Percentiles rank a stretch among this genome's conserved stretches.
phyloP scores from a whole-genome alignment of 2,888 invertebrate genomes.

The Sinelater perroti region DNA sequence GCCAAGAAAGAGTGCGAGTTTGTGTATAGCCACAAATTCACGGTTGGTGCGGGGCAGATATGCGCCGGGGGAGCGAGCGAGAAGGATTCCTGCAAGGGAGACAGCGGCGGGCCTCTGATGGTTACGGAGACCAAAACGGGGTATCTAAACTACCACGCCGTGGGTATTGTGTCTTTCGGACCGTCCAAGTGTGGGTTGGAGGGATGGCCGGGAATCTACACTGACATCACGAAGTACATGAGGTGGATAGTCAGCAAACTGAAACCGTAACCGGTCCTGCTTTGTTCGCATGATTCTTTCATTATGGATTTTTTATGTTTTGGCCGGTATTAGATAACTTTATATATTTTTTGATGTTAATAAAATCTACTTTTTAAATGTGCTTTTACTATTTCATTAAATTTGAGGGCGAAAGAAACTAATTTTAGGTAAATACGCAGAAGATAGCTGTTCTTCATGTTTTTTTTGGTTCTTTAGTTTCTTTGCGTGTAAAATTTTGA shows the following conservation, averaged over 20 bases:
- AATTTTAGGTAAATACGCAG: too few species aligned
- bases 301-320: too few species aligned
- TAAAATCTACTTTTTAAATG: too few species aligned
- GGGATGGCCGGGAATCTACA: constrained; percentile 70
- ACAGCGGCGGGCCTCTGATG: constrained; percentile 72
- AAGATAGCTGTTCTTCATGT: too few species aligned
- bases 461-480: too few species aligned
- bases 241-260: constrained; percentile 66
- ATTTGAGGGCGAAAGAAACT: too few species aligned
- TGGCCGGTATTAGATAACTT: too few species aligned
- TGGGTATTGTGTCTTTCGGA: constrained; percentile 71
- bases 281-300: too few species aligned
- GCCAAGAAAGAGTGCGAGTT: constrained; percentile 61
- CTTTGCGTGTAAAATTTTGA: too few species aligned
- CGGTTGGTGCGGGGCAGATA: constrained; percentile 65
- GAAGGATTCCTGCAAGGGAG: constrained; percentile 70
- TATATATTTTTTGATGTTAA: too few species aligned
- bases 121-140: constrained; percentile 54
- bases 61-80: constrained; percentile 68
- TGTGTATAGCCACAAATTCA: constrained; percentile 65
- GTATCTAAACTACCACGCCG: constrained; percentile 62
- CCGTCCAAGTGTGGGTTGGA: constrained; percentile 64
- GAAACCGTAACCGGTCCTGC: constrained; percentile 44
- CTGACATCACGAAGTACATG: constrained; percentile 65
- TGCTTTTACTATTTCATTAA: too few species aligned